Evolutionary conservation across 1,140 invertebrate species (phyloP).

Genomic region (Nomia melanderi): DNA sequence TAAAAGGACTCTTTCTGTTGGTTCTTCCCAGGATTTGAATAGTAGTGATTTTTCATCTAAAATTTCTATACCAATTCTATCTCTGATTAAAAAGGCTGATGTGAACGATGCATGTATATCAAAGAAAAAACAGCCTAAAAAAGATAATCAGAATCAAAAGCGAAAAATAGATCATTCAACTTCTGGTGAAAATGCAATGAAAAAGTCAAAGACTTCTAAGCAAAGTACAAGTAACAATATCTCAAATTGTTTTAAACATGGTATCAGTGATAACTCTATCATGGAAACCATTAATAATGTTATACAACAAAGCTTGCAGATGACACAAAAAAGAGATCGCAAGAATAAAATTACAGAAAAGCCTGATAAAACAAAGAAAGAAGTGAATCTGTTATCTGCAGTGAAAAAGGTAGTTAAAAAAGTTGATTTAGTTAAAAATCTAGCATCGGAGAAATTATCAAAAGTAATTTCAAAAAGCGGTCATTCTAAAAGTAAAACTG

Average conservation of each 20-base stretch:
- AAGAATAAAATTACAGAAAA: conserved; percentile 59
- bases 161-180: conserved; percentile 59
- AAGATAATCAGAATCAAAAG: conserved; percentile 59
- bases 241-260: conserved; percentile 61
- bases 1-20: conserved; percentile 74
- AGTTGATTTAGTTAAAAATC: conserved; percentile 77
- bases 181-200: conserved; percentile 47
- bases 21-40: conserved; percentile 61
- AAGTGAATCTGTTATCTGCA: conserved; percentile 73
- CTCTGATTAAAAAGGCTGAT: conserved; percentile 42
- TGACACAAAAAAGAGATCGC: conserved; percentile 75
- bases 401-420: conserved; percentile 82
- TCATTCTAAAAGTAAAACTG: conserved; percentile 57
- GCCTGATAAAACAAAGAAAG: conserved; percentile 57
- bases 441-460: conserved; percentile 75
- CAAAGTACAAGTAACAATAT: conserved; percentile 44
- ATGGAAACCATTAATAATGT: conserved; percentile 78
- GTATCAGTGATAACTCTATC: conserved; percentile 75
- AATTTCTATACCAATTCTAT: conserved; percentile 42
- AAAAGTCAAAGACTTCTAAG: conserved; percentile 69
- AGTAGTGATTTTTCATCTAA: conserved; percentile 29
- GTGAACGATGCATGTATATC: conserved; percentile 28
- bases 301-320: conserved; percentile 75
- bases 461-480: conserved; percentile 74
- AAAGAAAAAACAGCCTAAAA: conserved; percentile 71